Evolutionary conservation across 2,888 invertebrate genomes (phyloP).

Genomic region (Choristoneura rosaceana): DNA sequence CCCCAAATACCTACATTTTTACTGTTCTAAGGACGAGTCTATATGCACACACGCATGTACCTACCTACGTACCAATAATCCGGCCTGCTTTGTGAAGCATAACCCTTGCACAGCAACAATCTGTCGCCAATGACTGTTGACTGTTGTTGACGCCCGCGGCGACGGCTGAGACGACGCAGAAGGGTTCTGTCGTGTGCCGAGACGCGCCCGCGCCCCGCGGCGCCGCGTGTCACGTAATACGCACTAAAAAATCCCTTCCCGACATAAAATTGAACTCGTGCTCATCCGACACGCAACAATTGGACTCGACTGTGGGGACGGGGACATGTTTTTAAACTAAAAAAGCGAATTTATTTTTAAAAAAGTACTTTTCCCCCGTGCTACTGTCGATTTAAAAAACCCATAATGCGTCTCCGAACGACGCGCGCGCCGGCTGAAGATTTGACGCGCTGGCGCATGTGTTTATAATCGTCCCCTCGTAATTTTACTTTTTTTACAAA

Average conservation of each 20-base stretch:
- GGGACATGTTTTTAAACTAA: constrained; percentile 81
- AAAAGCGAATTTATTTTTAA: constrained; percentile 82
- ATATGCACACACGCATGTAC: no score
- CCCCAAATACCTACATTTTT: no score
- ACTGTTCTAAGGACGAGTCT: no score
- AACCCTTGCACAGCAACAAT: constrained; percentile 15
- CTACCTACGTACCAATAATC: no score
- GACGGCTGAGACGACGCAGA: constrained; percentile 45
- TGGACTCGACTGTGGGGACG: constrained; percentile 80
- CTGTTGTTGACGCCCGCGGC: constrained; percentile 49
- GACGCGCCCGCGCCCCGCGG: constrained; percentile 40
- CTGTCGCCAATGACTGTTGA: constrained; percentile 36
- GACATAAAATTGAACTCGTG: constrained; percentile 82
- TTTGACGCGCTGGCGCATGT: constrained; percentile 85
- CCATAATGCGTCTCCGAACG: constrained; percentile 76
- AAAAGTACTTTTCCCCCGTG: constrained; percentile 75
- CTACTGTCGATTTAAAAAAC: constrained; percentile 79
- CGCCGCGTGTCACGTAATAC: constrained; percentile 73
- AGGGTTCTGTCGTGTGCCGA: constrained; percentile 41
- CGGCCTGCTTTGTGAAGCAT: background rate
- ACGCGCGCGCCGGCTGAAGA: constrained; percentile 83
- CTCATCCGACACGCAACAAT: constrained; percentile 86
- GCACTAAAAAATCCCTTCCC: constrained; percentile 81
- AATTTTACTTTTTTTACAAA: constrained; percentile 78
- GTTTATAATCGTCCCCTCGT: constrained; percentile 83